These are phyloP conservation scores for Lepidostoma basale DNA, from an alignment of 1,140 invertebrate genomes.

Conservation along the genomic window DNA sequence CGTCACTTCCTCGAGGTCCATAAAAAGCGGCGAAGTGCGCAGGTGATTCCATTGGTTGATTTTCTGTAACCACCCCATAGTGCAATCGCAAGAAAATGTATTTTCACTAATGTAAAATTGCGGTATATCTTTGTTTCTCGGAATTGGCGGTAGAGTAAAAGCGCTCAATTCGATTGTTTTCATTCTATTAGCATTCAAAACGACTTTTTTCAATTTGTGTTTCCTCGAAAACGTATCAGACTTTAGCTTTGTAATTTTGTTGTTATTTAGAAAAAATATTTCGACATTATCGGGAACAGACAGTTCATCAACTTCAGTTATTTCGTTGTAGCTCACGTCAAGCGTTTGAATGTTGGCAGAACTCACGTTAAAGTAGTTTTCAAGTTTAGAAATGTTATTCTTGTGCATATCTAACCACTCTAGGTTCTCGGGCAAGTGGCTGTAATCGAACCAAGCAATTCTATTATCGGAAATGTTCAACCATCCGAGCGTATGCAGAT, in stretches of 20 bases:
- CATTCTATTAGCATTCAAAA: constrained; percentile 77
- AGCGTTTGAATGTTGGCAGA: constrained; percentile 75
- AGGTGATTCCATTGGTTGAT: constrained; percentile 73
- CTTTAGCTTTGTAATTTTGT: constrained; percentile 73
- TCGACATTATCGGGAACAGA: constrained; percentile 77
- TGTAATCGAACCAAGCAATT: constrained; percentile 72
- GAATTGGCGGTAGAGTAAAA: constrained; percentile 69
- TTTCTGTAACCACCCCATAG: constrained; percentile 83
- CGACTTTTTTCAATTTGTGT: constrained; percentile 73
- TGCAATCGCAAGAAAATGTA: constrained; percentile 83
- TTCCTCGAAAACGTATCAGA: constrained; percentile 78
- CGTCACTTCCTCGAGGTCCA: constrained; percentile 81
- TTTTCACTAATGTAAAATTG: constrained; percentile 83
- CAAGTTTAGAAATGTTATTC: constrained; percentile 70
- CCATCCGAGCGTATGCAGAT: constrained; percentile 71
- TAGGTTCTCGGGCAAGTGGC: constrained; percentile 67
- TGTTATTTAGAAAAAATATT: constrained; percentile 78
- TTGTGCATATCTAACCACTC: constrained; percentile 77
- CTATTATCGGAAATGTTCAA: constrained; percentile 75
- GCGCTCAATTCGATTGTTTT: constrained; percentile 75
- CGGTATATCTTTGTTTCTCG: constrained; percentile 68
- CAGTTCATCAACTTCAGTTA: constrained; percentile 70
- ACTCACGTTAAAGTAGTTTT: constrained; percentile 81
- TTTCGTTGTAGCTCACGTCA: constrained; percentile 76
- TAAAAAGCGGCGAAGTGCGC: constrained; percentile 79